Evolutionary conservation across 2,888 invertebrate species (phyloP).

Genomic region (Ligdia adustata): DNA sequence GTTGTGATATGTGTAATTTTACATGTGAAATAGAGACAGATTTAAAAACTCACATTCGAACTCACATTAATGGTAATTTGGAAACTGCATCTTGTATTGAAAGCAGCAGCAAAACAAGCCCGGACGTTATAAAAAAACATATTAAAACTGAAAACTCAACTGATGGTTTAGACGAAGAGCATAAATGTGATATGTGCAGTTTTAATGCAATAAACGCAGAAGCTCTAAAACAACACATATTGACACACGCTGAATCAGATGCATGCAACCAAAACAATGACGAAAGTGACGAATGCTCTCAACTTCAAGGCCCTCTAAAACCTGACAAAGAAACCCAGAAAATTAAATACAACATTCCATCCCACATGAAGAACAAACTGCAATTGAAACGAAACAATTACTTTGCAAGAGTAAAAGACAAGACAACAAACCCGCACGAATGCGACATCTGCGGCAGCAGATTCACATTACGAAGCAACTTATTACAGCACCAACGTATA

Average conservation of each 20-base stretch:
- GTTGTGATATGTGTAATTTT: conserved; percentile 3
- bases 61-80: background rate
- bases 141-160: background rate
- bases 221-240: background rate
- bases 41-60: background rate
- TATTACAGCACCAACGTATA: background rate
- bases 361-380: no score
- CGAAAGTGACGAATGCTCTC: background rate
- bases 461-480: background rate
- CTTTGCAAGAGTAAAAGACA: background rate
- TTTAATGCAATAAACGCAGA: background rate
- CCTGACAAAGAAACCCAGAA: background rate
- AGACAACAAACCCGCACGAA: background rate
- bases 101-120: background rate
- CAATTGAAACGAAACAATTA: no score
- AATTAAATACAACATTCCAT: no score
- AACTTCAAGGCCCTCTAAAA: background rate
- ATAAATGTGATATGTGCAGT: background rate
- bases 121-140: background rate
- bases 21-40: background rate
- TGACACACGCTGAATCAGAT: background rate
- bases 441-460: background rate
- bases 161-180: background rate
- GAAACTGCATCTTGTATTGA: background rate
- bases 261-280: background rate